phyloP scores from a whole-genome alignment of 1,140 invertebrate genomes.

The Oryctes rhinoceros region DNA sequence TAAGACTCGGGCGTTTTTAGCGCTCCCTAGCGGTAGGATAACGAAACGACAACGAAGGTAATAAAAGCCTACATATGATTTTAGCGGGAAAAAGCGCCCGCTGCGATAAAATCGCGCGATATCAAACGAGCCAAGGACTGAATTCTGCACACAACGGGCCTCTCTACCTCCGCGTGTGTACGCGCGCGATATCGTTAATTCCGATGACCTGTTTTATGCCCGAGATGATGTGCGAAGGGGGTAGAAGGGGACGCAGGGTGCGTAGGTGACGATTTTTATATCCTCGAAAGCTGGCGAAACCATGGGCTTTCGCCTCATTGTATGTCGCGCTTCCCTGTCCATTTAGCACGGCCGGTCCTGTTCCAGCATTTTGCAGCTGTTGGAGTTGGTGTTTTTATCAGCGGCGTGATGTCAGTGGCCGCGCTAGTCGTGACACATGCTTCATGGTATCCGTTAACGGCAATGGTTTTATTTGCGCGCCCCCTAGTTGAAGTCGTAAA shows the following conservation, averaged over 20 bases:
- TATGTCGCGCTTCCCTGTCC: no score
- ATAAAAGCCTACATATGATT: constrained; percentile 10
- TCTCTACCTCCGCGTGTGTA: neutral
- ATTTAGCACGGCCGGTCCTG: no score
- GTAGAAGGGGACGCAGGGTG: no score
- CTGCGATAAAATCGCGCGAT: neutral
- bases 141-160: neutral
- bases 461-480: neutral
- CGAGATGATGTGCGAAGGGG: neutral
- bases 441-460: constrained; percentile 1
- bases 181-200: neutral
- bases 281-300: neutral
- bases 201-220: neutral
- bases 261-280: neutral
- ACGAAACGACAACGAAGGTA: neutral
- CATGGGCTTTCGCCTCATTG: no score
- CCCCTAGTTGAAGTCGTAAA: neutral
- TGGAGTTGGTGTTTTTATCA: no score
- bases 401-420: neutral
- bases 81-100: neutral
- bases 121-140: neutral
- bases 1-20: neutral
- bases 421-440: neutral
- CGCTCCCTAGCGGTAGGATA: neutral
- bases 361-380: no score